A percentile compares a stretch with the other conserved stretches of the same genome.
phyloP scores from a whole-genome alignment of 1,140 invertebrate species.

The Ooceraea biroi region DNA sequence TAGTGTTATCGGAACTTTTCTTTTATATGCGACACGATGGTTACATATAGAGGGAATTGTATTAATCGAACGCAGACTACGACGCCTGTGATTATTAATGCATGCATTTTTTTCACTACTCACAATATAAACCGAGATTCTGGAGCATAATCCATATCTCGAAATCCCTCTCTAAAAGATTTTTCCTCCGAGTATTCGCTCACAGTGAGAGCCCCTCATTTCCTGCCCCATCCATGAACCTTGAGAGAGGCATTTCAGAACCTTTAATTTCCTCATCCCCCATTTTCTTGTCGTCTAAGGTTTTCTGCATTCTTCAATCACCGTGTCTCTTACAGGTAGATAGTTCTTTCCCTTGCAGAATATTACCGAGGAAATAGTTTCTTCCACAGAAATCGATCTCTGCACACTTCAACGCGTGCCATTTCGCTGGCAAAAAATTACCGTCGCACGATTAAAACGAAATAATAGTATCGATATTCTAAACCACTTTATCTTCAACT shows the following conservation, averaged over 20 bases:
- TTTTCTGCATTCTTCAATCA: constrained; percentile 39
- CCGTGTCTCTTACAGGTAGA: constrained; percentile 1
- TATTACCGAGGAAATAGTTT: neutral
- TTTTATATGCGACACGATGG: too few relatives aligned
- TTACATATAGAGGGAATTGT: too few relatives aligned
- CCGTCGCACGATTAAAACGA: neutral
- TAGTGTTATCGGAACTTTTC: neutral
- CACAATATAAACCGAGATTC: constrained; percentile 24
- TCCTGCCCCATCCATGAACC: constrained; percentile 46
- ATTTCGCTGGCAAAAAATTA: neutral
- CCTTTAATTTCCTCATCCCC: constrained; percentile 49
- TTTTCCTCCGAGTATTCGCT: constrained; percentile 37
- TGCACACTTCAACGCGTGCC: neutral
- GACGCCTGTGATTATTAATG: neutral
- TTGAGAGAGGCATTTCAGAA: constrained; percentile 32
- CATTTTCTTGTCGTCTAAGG: constrained; percentile 43
- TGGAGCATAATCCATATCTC: constrained; percentile 19
- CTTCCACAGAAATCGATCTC: neutral
- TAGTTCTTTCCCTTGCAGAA: neutral
- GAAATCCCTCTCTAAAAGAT: constrained; percentile 12
- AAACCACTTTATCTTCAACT: neutral
- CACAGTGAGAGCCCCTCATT: constrained; percentile 30
- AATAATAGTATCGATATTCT: neutral
- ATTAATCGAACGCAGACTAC: neutral
- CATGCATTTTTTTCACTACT: neutral